Conservation (phyloP, 2,797 vertebrate genomes). For the Myotis planiceps region DNA sequence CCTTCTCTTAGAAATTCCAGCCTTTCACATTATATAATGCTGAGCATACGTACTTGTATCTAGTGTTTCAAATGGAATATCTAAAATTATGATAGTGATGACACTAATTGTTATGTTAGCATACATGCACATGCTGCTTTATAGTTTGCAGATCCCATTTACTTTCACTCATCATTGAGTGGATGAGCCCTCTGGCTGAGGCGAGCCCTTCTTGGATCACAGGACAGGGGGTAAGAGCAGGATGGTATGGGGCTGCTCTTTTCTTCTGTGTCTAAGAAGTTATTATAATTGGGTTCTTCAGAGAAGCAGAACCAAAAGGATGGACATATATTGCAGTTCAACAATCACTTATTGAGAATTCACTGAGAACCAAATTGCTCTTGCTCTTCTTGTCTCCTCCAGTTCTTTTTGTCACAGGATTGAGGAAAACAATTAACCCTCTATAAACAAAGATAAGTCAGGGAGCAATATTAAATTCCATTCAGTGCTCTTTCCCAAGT, state of each 20-base stretch:
- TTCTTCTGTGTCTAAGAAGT: background rate
- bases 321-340: background rate
- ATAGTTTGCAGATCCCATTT: background rate
- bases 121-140: background rate
- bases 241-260: background rate
- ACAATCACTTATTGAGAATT: background rate
- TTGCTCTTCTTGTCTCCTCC: background rate
- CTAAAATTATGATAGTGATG: background rate
- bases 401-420: background rate
- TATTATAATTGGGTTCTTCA: background rate
- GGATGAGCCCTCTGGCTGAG: background rate
- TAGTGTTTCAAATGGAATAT: background rate
- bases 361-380: background rate
- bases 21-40: conserved; percentile 39
- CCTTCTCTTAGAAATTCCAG: background rate
- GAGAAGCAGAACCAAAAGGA: background rate
- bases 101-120: background rate
- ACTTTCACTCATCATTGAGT: background rate
- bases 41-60: background rate
- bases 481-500: background rate
- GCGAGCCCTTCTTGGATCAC: background rate
- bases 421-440: conserved; percentile 15
- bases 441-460: conserved; percentile 13
- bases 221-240: background rate
- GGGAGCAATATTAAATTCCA: background rate